phyloP scores from a whole-genome alignment of 1,140 invertebrate species.

The Drosophila carrolli region DNA sequence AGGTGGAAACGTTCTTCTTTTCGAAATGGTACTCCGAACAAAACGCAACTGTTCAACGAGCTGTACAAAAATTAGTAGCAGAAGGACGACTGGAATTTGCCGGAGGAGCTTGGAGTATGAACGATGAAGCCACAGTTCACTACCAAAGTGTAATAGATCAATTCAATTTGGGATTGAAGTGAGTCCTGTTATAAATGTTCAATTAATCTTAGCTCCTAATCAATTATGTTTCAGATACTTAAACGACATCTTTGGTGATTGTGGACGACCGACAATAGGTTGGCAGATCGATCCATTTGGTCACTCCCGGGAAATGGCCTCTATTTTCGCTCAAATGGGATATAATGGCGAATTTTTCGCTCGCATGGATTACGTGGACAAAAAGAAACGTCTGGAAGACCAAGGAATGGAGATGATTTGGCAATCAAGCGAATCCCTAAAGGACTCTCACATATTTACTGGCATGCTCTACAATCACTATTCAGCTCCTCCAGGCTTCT shows the following conservation, averaged over 20 bases:
- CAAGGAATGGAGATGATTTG: conserved; percentile 85
- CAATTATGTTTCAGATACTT: conserved; percentile 85
- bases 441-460: conserved; percentile 89
- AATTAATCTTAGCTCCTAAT: neutral
- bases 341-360: conserved; percentile 96
- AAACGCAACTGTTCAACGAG: conserved; percentile 86
- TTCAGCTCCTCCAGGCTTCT: conserved; percentile 93
- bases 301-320: conserved; percentile 94
- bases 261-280: conserved; percentile 91
- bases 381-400: conserved; percentile 86
- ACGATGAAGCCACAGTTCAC: conserved; percentile 96
- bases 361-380: conserved; percentile 95
- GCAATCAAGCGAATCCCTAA: conserved; percentile 88
- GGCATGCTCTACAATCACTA: conserved; percentile 92
- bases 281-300: conserved; percentile 99
- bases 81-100: conserved; percentile 95
- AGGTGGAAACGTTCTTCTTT: conserved; percentile 95
- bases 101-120: conserved; percentile 95
- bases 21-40: conserved; percentile 96
- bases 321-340: conserved; percentile 92
- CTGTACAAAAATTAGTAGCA: conserved; percentile 87
- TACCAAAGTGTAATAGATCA: conserved; percentile 98
- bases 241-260: conserved; percentile 93
- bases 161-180: conserved; percentile 92
- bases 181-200: conserved; percentile 40